Conservation (phyloP, 2,113 vertebrate genomes). For the Ceratotherium simum region DNA sequence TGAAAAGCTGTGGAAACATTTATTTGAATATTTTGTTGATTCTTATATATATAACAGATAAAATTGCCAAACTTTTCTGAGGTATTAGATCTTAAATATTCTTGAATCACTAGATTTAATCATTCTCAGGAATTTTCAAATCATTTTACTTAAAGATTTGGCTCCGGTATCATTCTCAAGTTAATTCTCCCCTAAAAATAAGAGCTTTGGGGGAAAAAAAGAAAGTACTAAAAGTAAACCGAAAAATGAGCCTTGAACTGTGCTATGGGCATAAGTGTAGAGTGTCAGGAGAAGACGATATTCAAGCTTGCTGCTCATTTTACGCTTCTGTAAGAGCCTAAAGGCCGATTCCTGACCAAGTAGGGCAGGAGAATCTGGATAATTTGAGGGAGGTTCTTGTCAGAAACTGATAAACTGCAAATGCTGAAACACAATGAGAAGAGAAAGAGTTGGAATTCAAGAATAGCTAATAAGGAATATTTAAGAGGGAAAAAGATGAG, state of each 20-base stretch:
- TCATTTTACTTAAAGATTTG: background rate
- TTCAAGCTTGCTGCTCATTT: background rate
- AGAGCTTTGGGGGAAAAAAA: background rate
- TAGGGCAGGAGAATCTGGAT: background rate
- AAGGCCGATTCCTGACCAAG: background rate
- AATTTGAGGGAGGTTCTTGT: background rate
- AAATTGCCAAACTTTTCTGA: background rate
- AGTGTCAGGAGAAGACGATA: background rate
- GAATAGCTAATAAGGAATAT: background rate
- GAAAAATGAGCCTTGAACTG: background rate
- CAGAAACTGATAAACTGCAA: background rate
- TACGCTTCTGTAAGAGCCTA: background rate
- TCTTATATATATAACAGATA: background rate
- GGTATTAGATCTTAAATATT: background rate
- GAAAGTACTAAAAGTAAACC: background rate
- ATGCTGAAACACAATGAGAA: background rate
- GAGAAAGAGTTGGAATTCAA: background rate
- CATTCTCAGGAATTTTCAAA: background rate
- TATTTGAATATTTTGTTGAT: constrained; percentile 3
- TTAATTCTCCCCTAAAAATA: background rate
- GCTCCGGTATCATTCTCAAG: background rate
- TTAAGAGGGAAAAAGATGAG: background rate
- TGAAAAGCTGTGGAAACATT: background rate
- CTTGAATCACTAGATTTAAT: background rate
- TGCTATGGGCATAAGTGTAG: background rate